A percentile compares a stretch with the other conserved stretches of the same genome.
phyloP scores from a whole-genome alignment of 2,888 invertebrate species.

The Parthenolecanium corni region DNA sequence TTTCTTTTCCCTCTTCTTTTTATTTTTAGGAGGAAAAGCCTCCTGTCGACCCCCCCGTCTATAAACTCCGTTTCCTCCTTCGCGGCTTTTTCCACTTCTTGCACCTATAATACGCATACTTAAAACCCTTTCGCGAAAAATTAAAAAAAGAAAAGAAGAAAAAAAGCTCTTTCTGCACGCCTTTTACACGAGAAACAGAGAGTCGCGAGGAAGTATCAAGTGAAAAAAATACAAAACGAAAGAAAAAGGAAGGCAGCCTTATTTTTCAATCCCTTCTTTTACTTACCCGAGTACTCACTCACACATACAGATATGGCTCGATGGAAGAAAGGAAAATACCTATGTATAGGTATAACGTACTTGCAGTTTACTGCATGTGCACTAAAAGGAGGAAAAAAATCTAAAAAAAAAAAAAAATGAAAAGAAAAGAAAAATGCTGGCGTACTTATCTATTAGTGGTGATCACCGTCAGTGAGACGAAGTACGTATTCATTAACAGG shows the following conservation, averaged over 20 bases:
- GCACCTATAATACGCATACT: conserved; percentile 26
- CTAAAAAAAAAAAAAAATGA: conserved; percentile 9
- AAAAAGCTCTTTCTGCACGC: conserved; percentile 14
- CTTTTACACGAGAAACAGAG: neutral
- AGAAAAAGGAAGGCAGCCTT: conserved; percentile 22
- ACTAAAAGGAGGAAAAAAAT: neutral
- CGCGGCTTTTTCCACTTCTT: conserved; percentile 23
- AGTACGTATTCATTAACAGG: neutral
- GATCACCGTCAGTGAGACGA: neutral
- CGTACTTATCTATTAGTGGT: conserved; percentile 21
- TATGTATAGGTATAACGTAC: neutral
- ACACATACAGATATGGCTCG: neutral
- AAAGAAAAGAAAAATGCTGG: conserved; percentile 5
- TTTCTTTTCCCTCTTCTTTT: conserved; percentile 10
- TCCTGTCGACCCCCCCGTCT: neutral
- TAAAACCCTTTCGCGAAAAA: conserved; percentile 24
- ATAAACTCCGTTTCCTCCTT: neutral
- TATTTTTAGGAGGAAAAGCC: conserved; percentile 9
- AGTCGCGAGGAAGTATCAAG: conserved; percentile 24
- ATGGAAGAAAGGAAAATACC: neutral
- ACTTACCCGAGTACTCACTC: neutral
- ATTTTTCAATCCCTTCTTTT: conserved; percentile 25
- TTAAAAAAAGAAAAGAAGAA: too few species aligned
- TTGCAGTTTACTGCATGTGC: neutral
- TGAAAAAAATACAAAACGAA: neutral